Percentiles rank a stretch among this genome's conserved stretches.
Evolutionary conservation across 2,797 vertebrate species (phyloP).

Genomic region (Melanotaenia boesemani): DNA sequence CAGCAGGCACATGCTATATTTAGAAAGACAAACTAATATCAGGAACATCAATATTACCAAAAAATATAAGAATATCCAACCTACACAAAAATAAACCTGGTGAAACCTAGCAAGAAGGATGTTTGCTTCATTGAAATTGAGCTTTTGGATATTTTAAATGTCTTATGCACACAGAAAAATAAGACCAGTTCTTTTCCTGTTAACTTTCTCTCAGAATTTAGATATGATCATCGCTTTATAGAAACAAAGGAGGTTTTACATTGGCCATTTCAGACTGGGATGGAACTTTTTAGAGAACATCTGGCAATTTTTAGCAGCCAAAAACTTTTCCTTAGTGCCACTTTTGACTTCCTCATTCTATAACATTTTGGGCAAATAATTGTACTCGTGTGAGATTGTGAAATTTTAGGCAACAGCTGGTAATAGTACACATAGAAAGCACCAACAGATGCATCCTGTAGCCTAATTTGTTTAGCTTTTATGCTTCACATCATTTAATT

Average conservation of each 20-base stretch:
- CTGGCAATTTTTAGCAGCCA: neutral
- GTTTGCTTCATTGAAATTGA: neutral
- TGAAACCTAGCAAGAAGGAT: neutral
- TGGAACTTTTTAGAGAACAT: neutral
- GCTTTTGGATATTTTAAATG: neutral
- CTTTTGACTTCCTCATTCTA: slow-evolving; percentile 29
- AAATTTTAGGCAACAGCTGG: slow-evolving; percentile 8
- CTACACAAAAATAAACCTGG: neutral
- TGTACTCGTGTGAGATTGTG: neutral
- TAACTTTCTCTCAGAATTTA: neutral
- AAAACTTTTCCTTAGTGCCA: neutral
- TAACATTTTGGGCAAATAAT: neutral
- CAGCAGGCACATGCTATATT: neutral
- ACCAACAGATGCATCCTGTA: neutral
- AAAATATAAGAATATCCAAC: neutral
- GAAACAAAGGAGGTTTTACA: neutral
- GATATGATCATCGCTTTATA: neutral
- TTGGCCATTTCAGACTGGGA: neutral
- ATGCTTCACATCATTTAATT: too few species aligned
- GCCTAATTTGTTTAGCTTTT: too few species aligned
- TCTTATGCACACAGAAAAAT: too few species aligned
- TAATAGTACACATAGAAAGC: neutral
- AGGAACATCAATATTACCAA: neutral
- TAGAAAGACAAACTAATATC: neutral
- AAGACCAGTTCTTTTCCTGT: neutral